Evolutionary conservation across 2,888 invertebrate genomes (phyloP), one percentile per base, ranked within the genome.

Genomic region (Aleiodes alternator): DNA sequence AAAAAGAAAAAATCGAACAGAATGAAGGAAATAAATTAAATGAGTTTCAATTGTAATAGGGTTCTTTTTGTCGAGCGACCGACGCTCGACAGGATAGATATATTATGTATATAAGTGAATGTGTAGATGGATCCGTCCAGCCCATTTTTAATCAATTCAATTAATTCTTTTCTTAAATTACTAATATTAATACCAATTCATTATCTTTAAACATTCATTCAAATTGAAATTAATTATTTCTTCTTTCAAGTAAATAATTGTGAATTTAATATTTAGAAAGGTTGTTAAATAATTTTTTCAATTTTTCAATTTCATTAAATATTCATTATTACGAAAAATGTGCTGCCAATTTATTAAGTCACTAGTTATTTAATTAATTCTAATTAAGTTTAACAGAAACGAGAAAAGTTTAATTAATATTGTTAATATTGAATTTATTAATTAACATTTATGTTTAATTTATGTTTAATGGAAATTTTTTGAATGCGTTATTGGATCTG

Each of bases 121-220:
- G 88, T 88, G 86, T 89, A 89, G 88, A 88, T 86, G 55, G 64
- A 70, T 88, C 89, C 89, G 88, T 89, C 89, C 88, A 87, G 86
- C 86, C 87, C 88, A 86, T 64, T 64, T 72, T 9, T 12, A 29
- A n/a, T 68, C 31, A 8, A 78, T 48, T 76, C n/a, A 71, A 78
- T 77, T 76, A 75, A 68, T 64, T 51, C 38, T 50, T 72, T 72
- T 64, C 53, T 56, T 69, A 70, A 61, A 72, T 75, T 61, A 76
- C 68, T 51, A 74, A 71, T 61, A 53, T 69, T 73, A 76, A 72
- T 77, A 71, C 75, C 76, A 76, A 76, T 75, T 75, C 77, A 76
- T 78, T 77, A 75, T 75, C 69, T 73, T 78, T 57, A 61, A 72
- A 14, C 64, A 68, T 69, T 73, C 16, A 9, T 16, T 55, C 6